Conservation (phyloP, 2,888 invertebrate genomes). For the Lobophora halterata region DNA sequence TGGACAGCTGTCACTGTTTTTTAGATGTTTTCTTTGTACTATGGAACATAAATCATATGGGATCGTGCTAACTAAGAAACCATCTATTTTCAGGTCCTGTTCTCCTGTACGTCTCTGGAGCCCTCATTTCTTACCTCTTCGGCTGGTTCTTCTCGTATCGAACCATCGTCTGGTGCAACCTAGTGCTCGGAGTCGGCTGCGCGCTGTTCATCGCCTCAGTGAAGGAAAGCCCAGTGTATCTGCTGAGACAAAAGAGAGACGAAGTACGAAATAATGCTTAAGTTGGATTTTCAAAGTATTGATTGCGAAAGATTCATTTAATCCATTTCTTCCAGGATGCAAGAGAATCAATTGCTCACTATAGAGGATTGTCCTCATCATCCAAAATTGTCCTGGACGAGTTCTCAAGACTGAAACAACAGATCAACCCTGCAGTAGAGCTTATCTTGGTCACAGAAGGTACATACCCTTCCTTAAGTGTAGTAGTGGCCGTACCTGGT, state of each 20-base stretch:
- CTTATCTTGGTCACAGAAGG: conserved; percentile 54
- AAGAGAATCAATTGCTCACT: conserved; percentile 52
- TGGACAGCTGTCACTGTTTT: no score
- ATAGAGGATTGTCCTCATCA: conserved; percentile 50
- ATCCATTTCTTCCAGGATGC: conserved; percentile 50
- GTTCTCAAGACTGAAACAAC: conserved; percentile 57
- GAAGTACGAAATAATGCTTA: conserved; percentile 44
- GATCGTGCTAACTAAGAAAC: no score
- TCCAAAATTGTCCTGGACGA: conserved; percentile 62
- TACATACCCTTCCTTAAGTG: no score
- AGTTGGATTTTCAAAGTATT: no score
- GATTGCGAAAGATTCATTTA: no score
- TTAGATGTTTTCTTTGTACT: no score
- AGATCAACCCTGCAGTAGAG: conserved; percentile 58
- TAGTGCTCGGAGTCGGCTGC: conserved; percentile 42
- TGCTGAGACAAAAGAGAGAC: conserved; percentile 59
- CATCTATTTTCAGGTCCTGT: conserved; percentile 41
- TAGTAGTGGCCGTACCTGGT: no score
- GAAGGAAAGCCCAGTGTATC: conserved; percentile 61
- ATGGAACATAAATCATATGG: no score
- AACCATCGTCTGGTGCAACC: conserved; percentile 53
- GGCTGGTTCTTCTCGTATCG: conserved; percentile 60
- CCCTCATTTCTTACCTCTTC: conserved; percentile 52
- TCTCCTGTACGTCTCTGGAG: conserved; percentile 39
- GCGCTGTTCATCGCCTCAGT: conserved; percentile 47